A percentile compares a stretch with the other conserved stretches of the same genome.
Evolutionary conservation across 2,888 invertebrate genomes (phyloP).

Genomic region (Drosophila putrida): DNA sequence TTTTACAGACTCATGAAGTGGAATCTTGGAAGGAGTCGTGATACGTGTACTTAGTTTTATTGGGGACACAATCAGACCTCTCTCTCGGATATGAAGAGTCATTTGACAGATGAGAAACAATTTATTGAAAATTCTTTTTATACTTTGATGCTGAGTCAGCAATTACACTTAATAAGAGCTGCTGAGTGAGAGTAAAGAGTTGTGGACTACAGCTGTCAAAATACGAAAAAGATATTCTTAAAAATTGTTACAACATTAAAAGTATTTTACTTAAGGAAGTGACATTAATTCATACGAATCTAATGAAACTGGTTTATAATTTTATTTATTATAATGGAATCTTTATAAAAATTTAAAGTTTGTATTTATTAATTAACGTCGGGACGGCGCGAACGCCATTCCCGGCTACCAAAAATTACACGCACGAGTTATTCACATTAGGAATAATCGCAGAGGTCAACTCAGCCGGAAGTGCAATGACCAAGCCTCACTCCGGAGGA

Average conservation of each 20-base stretch:
- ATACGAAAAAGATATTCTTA: too few relatives aligned
- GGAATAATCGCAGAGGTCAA: slow-evolving; percentile 92
- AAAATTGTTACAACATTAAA: too few relatives aligned
- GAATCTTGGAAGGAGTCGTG: neutral
- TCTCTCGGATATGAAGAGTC: slow-evolving; percentile 31
- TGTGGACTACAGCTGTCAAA: neutral
- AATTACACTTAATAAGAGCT: slow-evolving; percentile 30
- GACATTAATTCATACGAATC: too few relatives aligned
- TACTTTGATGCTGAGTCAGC: slow-evolving; percentile 51
- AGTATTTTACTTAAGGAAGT: too few relatives aligned
- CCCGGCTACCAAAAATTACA: slow-evolving; percentile 77
- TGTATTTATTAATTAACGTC: too few relatives aligned
- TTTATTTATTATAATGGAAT: too few relatives aligned
- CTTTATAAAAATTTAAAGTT: too few relatives aligned
- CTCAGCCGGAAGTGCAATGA: slow-evolving; percentile 90
- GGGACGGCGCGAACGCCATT: slow-evolving; percentile 76
- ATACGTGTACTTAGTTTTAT: slow-evolving; percentile 22
- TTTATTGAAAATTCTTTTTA: slow-evolving; percentile 48
- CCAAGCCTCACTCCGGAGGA: slow-evolving; percentile 84
- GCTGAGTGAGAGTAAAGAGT: slow-evolving; percentile 2
- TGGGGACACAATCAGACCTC: slow-evolving; percentile 42
- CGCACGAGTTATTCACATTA: slow-evolving; percentile 90
- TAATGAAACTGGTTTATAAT: too few relatives aligned
- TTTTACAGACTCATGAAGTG: slow-evolving; percentile 47
- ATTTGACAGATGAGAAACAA: slow-evolving; percentile 67